Conservation (phyloP, 2,888 invertebrate genomes). For the Hemistola chrysoprasaria region DNA sequence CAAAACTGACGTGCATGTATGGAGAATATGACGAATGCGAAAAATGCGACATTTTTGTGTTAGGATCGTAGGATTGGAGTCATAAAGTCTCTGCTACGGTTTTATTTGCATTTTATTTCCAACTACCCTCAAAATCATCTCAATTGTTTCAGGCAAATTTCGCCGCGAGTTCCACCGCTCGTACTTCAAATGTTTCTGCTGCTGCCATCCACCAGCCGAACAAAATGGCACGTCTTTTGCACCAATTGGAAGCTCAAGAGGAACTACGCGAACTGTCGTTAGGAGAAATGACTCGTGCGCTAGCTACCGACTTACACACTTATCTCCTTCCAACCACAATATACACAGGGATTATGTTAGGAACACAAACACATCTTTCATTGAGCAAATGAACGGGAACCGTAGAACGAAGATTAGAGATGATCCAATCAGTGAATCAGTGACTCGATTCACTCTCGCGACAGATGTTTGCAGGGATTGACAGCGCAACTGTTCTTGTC, state of each 20-base stretch:
- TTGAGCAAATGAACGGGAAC: conserved; percentile 71
- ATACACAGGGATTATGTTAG: conserved; percentile 64
- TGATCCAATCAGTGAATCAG: conserved; percentile 70
- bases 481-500: conserved; percentile 54
- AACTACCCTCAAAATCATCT: conserved; percentile 22
- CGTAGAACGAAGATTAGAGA: conserved; percentile 60
- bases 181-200: conserved; percentile 84
- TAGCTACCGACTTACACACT: conserved; percentile 69
- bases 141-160: conserved; percentile 86
- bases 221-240: conserved; percentile 71
- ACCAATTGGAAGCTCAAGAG: conserved; percentile 69
- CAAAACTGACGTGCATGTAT: no score
- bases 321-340: conserved; percentile 75
- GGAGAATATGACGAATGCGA: no score
- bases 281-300: conserved; percentile 74
- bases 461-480: conserved; percentile 70
- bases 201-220: conserved; percentile 54
- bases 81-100: no score
- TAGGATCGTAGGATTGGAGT: no score
- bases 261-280: conserved; percentile 68
- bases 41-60: no score
- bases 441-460: conserved; percentile 64
- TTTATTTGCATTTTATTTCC: no score
- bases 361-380: conserved; percentile 75
- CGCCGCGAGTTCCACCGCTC: conserved; percentile 87